Conservation (phyloP, 2,797 vertebrate genomes). For the Euthynnus affinis region DNA sequence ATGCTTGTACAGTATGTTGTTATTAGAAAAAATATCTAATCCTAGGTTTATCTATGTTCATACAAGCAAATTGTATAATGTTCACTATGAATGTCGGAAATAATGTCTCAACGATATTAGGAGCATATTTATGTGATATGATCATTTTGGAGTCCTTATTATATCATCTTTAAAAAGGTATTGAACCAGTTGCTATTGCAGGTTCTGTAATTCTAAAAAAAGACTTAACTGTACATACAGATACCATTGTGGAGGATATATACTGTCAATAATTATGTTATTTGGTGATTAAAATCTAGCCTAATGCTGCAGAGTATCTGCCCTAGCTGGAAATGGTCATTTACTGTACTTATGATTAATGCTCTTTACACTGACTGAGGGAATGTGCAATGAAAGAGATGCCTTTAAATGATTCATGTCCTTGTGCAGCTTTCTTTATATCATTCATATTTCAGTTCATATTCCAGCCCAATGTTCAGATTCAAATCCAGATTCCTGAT, state of each 20-base stretch:
- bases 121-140: not conserved
- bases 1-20: not conserved
- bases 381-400: not conserved
- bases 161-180: not conserved
- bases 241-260: not conserved
- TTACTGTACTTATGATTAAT: slow-evolving; percentile 9
- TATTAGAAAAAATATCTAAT: not conserved
- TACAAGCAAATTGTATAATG: too few relatives aligned
- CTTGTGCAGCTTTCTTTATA: slow-evolving; percentile 18
- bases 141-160: not conserved
- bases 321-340: slow-evolving; percentile 4
- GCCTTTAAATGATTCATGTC: slow-evolving; percentile 32
- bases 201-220: not conserved
- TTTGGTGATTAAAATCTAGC: slow-evolving; percentile 18
- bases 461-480: slow-evolving; percentile 11
- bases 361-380: slow-evolving; percentile 3
- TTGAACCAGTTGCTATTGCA: not conserved
- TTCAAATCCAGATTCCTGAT: slow-evolving; percentile 28
- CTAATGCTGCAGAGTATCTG: not conserved
- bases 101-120: not conserved
- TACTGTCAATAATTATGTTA: not conserved
- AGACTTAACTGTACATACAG: not conserved
- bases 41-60: too few relatives aligned
- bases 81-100: not conserved
- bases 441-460: slow-evolving; percentile 22